phyloP scores from a whole-genome alignment of 1,140 invertebrate species.

The Belonocnema kinseyi region DNA sequence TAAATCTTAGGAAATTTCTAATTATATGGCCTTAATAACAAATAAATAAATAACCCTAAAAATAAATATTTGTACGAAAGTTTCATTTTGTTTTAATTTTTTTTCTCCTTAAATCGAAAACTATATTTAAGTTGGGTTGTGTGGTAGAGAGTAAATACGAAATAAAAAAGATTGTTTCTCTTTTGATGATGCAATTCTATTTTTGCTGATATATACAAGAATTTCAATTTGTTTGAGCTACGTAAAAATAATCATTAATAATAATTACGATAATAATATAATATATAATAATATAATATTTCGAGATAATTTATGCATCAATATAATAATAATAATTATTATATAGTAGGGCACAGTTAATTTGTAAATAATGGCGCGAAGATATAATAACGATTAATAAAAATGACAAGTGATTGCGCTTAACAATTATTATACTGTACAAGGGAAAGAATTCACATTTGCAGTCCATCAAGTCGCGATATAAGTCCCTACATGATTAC shows the following conservation, averaged over 20 bases:
- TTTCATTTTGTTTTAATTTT: too few relatives aligned
- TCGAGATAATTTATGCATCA: constrained; percentile 51
- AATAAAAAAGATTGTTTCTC: constrained; percentile 11
- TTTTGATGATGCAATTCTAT: constrained; percentile 29
- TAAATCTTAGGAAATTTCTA: too few relatives aligned
- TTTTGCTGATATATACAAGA: constrained; percentile 63
- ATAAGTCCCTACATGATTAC: neutral
- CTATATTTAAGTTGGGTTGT: too few relatives aligned
- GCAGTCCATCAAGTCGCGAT: neutral
- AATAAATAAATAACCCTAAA: too few relatives aligned
- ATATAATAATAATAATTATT: constrained; percentile 34
- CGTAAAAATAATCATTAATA: constrained; percentile 63
- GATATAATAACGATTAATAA: constrained; percentile 12
- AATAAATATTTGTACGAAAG: too few relatives aligned
- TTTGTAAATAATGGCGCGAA: constrained; percentile 11
- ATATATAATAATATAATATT: constrained; percentile 56
- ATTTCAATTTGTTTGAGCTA: constrained; percentile 65
- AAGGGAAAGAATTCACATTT: constrained; percentile 27
- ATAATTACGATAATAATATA: constrained; percentile 46
- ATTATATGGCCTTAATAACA: too few relatives aligned
- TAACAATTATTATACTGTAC: constrained; percentile 21
- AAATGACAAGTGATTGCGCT: constrained; percentile 8
- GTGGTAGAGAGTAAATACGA: neutral
- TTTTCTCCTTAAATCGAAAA: too few relatives aligned
- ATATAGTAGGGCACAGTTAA: constrained; percentile 2